A percentile compares a stretch with the other conserved stretches of the same genome.
These are phyloP conservation scores for Pelecanoides urinatrix DNA, from an alignment of 2,113 vertebrate species.

Conservation along the genomic window DNA sequence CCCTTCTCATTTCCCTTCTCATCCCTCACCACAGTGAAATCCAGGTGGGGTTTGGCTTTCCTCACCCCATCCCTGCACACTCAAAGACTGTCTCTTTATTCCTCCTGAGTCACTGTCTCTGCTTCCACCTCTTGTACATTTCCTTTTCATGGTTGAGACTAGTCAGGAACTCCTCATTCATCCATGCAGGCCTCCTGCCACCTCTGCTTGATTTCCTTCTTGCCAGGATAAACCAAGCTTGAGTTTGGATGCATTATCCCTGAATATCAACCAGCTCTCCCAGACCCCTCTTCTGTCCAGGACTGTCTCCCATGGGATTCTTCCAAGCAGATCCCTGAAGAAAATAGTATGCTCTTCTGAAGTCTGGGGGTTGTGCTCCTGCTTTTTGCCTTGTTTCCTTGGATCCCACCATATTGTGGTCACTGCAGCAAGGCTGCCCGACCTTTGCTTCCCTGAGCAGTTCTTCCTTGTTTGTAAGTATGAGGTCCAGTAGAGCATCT, in stretches of 20 bases:
- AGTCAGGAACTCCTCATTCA: neutral
- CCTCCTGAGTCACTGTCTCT: neutral
- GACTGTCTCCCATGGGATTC: neutral
- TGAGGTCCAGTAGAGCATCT: neutral
- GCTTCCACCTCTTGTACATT: neutral
- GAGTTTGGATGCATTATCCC: neutral
- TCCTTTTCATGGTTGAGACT: neutral
- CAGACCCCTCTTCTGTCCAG: neutral
- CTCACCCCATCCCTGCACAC: neutral
- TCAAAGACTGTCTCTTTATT: neutral
- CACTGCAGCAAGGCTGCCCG: neutral
- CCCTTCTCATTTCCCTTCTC: neutral
- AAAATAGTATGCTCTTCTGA: rapidly evolving
- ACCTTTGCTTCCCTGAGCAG: neutral
- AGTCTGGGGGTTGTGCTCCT: neutral
- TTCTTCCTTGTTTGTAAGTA: neutral
- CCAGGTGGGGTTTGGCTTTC: neutral
- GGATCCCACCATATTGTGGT: neutral
- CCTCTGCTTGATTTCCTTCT: neutral
- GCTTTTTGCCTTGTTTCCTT: neutral
- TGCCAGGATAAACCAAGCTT: neutral
- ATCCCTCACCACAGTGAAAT: neutral
- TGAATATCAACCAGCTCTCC: neutral
- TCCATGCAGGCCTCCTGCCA: neutral
- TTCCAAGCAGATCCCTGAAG: neutral